phyloP scores from a whole-genome alignment of 2,888 invertebrate genomes.

The Apeira syringaria region DNA sequence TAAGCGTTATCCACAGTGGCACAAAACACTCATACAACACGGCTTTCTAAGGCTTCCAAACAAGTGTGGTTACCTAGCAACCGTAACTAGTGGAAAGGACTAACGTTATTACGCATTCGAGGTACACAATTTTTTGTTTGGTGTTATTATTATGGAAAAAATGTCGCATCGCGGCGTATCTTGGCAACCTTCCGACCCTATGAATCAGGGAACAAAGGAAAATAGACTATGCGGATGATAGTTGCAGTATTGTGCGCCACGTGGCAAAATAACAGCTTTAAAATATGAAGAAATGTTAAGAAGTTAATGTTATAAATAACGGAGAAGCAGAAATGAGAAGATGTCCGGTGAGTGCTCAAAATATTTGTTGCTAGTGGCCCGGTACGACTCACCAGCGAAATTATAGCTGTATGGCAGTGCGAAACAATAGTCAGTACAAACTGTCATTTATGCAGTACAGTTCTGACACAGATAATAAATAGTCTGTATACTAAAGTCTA shows the following conservation, averaged over 20 bases:
- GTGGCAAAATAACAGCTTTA: background rate
- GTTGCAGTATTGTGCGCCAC: slow-evolving; percentile 4
- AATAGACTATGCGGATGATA: slow-evolving; percentile 28
- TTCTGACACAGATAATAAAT: too few relatives aligned
- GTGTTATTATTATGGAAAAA: slow-evolving; percentile 56
- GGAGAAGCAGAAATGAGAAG: slow-evolving; percentile 10
- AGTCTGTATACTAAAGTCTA: too few relatives aligned
- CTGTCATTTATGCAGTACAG: too few relatives aligned
- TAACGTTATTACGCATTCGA: slow-evolving; percentile 41
- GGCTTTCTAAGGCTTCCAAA: too few relatives aligned
- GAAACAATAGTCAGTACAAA: too few relatives aligned
- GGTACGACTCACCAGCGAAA: too few relatives aligned
- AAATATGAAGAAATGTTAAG: background rate
- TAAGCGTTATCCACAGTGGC: too few relatives aligned
- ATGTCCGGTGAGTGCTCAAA: slow-evolving; percentile 21
- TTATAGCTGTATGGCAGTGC: too few relatives aligned
- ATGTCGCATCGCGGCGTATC: slow-evolving; percentile 71
- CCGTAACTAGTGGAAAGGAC: slow-evolving; percentile 37
- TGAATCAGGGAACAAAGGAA: slow-evolving; percentile 41
- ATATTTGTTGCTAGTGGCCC: too few relatives aligned
- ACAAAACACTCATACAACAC: too few relatives aligned
- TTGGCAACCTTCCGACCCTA: slow-evolving; percentile 56
- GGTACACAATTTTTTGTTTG: slow-evolving; percentile 48
- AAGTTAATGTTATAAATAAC: background rate
- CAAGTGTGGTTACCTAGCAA: slow-evolving; percentile 51